Evolutionary conservation across 2,113 vertebrate species (phyloP).

Genomic region (Xiphophorus couchianus): DNA sequence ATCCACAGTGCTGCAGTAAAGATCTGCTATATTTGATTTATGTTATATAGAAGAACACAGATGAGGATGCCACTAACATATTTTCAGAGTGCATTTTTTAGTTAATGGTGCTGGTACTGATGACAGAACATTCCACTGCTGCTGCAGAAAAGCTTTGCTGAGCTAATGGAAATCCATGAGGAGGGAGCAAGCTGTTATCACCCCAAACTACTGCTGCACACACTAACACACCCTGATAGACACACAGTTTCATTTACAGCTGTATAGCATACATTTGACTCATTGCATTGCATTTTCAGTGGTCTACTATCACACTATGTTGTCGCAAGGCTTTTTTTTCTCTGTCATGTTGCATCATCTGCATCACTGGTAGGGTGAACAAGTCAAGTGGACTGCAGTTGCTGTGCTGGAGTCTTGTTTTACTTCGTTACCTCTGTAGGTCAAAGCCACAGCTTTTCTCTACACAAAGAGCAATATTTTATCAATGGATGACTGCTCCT

Average conservation of each 20-base stretch:
- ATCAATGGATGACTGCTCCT: not conserved
- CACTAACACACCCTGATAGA: not conserved
- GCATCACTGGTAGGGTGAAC: constrained; percentile 1
- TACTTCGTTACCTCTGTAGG: not conserved
- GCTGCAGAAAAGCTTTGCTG: constrained; percentile 5
- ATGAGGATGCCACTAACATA: constrained; percentile 3
- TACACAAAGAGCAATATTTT: not conserved
- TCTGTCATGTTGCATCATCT: constrained; percentile 1
- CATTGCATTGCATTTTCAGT: not conserved
- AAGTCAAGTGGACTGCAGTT: constrained; percentile 8
- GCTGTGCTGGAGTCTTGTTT: not conserved
- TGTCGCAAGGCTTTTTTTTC: constrained; percentile 6
- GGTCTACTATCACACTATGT: not conserved
- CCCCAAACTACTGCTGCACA: not conserved
- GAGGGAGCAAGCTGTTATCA: constrained; percentile 1
- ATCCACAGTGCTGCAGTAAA: not conserved
- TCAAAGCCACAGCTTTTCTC: not conserved
- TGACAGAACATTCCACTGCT: constrained; percentile 14
- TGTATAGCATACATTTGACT: not conserved
- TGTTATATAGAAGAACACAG: not conserved
- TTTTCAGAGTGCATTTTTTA: constrained; percentile 18
- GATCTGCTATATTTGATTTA: constrained; percentile 2
- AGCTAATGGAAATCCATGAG: constrained; percentile 24
- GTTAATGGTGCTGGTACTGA: constrained; percentile 32
- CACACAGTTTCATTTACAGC: not conserved